A percentile compares a stretch with the other conserved stretches of the same genome.
Conservation (phyloP, 2,797 vertebrate genomes). For the Mus minutoides region DNA sequence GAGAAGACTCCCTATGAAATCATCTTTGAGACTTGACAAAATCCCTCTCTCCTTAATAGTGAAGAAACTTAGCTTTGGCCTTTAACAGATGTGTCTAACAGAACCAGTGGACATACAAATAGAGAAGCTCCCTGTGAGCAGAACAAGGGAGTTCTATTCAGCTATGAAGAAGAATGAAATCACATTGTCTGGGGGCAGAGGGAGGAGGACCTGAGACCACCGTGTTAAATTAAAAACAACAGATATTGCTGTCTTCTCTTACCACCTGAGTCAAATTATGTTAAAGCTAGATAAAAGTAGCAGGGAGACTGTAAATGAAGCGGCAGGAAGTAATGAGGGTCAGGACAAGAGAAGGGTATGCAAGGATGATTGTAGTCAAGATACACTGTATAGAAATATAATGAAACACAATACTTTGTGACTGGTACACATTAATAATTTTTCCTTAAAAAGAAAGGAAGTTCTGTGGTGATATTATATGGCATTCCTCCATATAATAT, state of each 20-base stretch:
- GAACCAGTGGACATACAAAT: neutral
- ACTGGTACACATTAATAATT: neutral
- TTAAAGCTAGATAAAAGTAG: neutral
- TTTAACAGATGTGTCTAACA: neutral
- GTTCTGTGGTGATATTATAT: neutral
- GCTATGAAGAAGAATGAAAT: neutral
- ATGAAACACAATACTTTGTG: neutral
- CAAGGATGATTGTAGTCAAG: neutral
- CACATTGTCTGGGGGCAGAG: too few relatives aligned
- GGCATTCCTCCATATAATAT: neutral
- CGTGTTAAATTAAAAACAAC: neutral
- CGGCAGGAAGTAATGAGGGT: too few relatives aligned
- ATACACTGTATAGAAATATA: neutral
- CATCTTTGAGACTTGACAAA: neutral
- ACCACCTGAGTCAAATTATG: neutral
- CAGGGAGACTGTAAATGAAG: neutral
- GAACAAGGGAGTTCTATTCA: neutral
- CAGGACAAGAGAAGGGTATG: neutral
- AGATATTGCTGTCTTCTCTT: neutral
- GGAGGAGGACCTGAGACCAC: neutral
- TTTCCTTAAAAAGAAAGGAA: neutral
- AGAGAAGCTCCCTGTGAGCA: neutral
- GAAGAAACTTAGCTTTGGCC: neutral
- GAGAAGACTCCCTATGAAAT: neutral
- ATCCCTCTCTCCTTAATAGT: too few relatives aligned